Conservation (phyloP, 1,140 invertebrate genomes). For the Diachasmimorpha longicaudata region DNA sequence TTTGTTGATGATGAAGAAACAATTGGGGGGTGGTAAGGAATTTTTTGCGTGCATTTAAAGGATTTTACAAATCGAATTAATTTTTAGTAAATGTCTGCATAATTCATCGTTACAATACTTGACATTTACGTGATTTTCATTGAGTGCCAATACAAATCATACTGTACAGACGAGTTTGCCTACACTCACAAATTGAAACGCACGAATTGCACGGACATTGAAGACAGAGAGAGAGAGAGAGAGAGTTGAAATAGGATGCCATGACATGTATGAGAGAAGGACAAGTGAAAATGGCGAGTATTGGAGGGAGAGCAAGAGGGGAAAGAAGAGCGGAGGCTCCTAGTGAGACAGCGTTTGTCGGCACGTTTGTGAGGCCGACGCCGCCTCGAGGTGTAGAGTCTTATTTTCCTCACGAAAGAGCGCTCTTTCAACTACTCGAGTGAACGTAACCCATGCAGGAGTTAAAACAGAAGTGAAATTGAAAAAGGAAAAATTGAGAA, state of each 20-base stretch:
- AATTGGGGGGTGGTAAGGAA: too few species aligned
- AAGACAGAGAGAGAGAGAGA: neutral
- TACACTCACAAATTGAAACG: neutral
- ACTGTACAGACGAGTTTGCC: neutral
- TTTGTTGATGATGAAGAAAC: too few species aligned
- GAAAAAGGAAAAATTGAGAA: neutral
- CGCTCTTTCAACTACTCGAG: neutral
- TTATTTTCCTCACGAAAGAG: constrained; percentile 1
- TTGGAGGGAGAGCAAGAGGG: constrained; percentile 13
- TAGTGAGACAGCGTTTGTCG: constrained; percentile 59
- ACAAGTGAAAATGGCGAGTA: constrained; percentile 5
- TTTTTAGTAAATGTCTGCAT: neutral
- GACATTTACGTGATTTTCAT: neutral
- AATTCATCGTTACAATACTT: constrained; percentile 17
- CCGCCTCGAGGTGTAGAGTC: constrained; percentile 34
- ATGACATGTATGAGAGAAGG: neutral
- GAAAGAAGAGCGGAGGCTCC: constrained; percentile 32
- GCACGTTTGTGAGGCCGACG: constrained; percentile 55
- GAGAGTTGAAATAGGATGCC: neutral
- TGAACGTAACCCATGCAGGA: neutral
- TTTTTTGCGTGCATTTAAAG: too few species aligned
- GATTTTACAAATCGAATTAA: neutral
- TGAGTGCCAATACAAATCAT: neutral
- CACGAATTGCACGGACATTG: neutral
- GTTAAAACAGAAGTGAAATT: neutral